Conservation (phyloP, 2,113 vertebrate species). For the Chamaea fasciata region DNA sequence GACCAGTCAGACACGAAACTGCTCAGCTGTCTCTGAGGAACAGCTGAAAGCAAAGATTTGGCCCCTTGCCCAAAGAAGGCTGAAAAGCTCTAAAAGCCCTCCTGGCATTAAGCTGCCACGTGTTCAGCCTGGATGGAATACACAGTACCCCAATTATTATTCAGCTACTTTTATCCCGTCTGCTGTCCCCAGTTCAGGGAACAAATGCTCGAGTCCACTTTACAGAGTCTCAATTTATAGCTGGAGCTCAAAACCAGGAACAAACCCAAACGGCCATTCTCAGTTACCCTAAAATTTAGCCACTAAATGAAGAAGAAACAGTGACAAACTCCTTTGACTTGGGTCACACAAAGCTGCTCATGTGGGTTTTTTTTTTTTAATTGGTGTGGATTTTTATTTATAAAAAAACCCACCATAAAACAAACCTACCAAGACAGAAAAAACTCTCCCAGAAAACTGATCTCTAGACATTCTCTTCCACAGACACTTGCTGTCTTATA, state of each 20-base stretch:
- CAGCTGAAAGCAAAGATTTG: conserved; percentile 26
- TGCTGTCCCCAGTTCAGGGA: neutral
- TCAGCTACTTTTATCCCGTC: conserved; percentile 13
- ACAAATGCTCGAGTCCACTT: neutral
- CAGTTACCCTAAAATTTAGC: neutral
- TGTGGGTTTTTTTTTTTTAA: neutral
- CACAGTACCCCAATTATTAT: conserved; percentile 45
- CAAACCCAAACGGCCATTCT: neutral
- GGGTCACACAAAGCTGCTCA: neutral
- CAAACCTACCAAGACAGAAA: neutral
- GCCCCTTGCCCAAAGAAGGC: neutral
- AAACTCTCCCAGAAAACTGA: neutral
- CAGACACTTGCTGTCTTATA: neutral
- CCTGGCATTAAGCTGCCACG: conserved; percentile 41
- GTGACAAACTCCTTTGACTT: neutral
- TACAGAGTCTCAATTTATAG: neutral
- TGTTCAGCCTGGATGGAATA: conserved; percentile 4
- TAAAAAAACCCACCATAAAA: neutral
- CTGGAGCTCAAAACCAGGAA: neutral
- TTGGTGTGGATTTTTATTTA: neutral
- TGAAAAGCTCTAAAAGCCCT: conserved; percentile 45
- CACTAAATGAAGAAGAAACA: neutral
- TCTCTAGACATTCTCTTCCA: neutral
- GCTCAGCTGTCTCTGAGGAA: conserved; percentile 4
- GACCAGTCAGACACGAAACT: neutral